Base-by-base conservation (phyloP, 2,797 vertebrate genomes). In the Hippoglossus hippoglossus region DNA sequence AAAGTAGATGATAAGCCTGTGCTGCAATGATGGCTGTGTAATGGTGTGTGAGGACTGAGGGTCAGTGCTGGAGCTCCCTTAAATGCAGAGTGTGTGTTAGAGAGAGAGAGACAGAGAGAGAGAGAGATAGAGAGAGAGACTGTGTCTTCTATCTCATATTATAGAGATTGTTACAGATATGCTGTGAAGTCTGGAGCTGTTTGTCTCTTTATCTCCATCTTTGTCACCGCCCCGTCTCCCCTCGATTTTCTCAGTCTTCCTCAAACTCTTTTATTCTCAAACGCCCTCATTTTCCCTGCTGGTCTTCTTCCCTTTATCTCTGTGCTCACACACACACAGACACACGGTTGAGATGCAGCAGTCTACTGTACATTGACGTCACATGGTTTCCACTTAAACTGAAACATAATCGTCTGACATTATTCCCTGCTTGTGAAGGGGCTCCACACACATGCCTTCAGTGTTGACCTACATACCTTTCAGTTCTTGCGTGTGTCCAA, bases 391-490 rank as follows among this genome's bases (percentile, higher is more conserved):
- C 58, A 21, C 34, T 56, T 78, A 5, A 47, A n/a, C 76, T 77
- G 63, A 28, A 78, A 41, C 26, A 22, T 71, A 67, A 75, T 60
- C 31, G 0, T 51, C 44, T 79, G 36, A 49, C 18, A 55, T 79
- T 28, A 46, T 59, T 51, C 61, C 16, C 66, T 25, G 67, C 47
- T 63, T 67, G 52, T 79, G 67, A 41, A 39, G 51, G 44, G 54
- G 18, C 73, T 34, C 55, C 41, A 10, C 34, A 68, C 28, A 49
- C 24, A 71, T 64, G 34, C 64, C 71, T 68, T 6, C 65, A 59
- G 65, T 59, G 36, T 62, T 85, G 83, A 83, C 77, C 75, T 80
- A 65, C 70, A 84, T 79, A 80, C 60, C 52, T 78, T 62, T 73
- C 62, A 80, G 79, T 79, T 79, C 60, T 71, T 52, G n/a, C 18